Evolutionary conservation across 2,113 vertebrate genomes (phyloP).

Genomic region (Gymnogyps californianus): DNA sequence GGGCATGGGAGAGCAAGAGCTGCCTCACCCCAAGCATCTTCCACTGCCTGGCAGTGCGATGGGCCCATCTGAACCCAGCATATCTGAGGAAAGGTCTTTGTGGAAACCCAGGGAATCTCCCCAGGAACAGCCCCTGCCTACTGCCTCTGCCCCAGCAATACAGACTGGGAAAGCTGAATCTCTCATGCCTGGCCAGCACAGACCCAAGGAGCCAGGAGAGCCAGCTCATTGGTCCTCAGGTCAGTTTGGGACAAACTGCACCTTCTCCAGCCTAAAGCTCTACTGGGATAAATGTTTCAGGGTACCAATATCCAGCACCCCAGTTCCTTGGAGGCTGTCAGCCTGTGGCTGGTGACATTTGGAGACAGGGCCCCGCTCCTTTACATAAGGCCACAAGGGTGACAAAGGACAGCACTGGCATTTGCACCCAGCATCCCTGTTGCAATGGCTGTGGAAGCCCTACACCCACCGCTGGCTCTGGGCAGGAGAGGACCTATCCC

Average conservation of each 20-base stretch:
- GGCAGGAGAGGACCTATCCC: background rate
- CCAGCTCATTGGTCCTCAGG: background rate
- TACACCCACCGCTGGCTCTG: background rate
- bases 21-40: background rate
- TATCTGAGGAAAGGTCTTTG: background rate
- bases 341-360: background rate
- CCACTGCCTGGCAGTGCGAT: accelerated
- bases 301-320: background rate
- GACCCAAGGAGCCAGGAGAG: background rate
- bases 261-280: background rate
- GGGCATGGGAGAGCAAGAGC: background rate
- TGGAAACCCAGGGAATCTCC: background rate
- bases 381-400: background rate
- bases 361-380: accelerated
- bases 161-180: background rate
- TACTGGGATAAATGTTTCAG: background rate
- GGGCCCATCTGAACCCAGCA: accelerated
- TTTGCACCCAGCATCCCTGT: background rate
- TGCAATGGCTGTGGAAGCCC: background rate
- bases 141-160: background rate
- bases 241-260: background rate
- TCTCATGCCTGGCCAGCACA: background rate
- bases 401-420: background rate
- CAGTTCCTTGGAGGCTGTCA: background rate
- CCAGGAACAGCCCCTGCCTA: background rate